Base-by-base conservation (phyloP, 2,888 invertebrate species). In the Apantesis nais region DNA sequence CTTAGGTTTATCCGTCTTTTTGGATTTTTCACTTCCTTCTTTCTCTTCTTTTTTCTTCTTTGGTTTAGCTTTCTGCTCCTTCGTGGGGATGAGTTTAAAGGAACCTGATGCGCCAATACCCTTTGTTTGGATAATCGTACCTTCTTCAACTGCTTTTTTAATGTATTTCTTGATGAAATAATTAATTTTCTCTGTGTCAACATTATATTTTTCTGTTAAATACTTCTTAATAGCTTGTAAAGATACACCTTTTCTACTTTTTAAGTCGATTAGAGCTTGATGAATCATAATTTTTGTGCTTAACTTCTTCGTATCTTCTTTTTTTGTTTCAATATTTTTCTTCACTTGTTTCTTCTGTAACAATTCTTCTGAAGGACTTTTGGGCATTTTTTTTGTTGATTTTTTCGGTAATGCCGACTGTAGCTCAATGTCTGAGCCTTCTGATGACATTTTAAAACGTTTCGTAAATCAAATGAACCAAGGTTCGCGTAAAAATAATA, bases 201-300 rank as follows among this genome's bases (percentile, higher is more conserved):
- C 88, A 0, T 85, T 74, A 70, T 87, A 90, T 68, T 87, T 92
- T 29, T 88, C 90, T 1, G 85, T 82, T 9, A 94, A 81, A 44
- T 88, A 89, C 55, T 93, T 94, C 74, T 94, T 94, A 2, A 94
- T 91, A 0, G 94, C 94, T 58, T 93, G 84, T 0, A 93, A 60
- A 0, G 94, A 94, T 0, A 90, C 89, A 0, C 94, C 94, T 81
- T 94, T 94, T 55, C 93, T 81, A 0, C 72, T 84, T 25, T 90
- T 89, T 0, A 93, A 74, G 2, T 89, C 90, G 0, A 55, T 78
- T 0, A 94, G 75, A 0, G 94, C 92, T 67, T 92, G 81, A 2
- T 84, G 78, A 0, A 94, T 85, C 94, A 94, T 94, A 0, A 80
- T 72, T 74, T 91, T 94, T 0, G 92, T 93, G 0, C 86, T 85